These are phyloP conservation scores for Notolabrus celidotus DNA, from an alignment of 2,797 vertebrate genomes.

Conservation along the genomic window DNA sequence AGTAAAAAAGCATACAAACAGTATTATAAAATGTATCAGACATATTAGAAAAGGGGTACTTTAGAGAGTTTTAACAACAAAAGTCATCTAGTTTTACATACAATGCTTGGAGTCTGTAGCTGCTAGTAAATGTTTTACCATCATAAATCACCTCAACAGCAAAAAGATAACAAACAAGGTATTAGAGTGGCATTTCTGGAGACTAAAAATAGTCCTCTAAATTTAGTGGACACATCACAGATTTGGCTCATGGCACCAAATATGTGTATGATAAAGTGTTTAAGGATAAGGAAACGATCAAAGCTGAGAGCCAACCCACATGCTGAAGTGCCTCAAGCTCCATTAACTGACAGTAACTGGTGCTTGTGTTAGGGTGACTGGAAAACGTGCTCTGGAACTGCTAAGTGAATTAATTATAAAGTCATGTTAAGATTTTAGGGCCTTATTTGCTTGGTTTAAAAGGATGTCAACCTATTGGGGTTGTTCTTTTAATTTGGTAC, in stretches of 20 bases:
- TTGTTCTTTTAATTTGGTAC: too few species aligned
- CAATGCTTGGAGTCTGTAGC: not conserved
- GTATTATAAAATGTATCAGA: not conserved
- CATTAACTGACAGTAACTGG: not conserved
- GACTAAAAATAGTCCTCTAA: not conserved
- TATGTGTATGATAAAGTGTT: not conserved
- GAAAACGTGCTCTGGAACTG: too few species aligned
- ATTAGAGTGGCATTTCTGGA: not conserved
- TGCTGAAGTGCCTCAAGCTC: not conserved
- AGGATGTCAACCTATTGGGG: too few species aligned
- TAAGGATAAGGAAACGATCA: not conserved
- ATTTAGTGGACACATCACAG: not conserved
- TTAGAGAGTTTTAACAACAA: too few species aligned
- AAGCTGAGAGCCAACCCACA: not conserved
- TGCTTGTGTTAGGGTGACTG: too few species aligned
- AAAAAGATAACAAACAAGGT: not conserved
- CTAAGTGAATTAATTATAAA: too few species aligned
- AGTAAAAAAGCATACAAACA: not conserved
- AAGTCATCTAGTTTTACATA: not conserved
- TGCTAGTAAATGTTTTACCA: not conserved
- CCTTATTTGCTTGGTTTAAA: too few species aligned
- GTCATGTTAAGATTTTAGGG: too few species aligned
- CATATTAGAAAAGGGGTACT: not conserved
- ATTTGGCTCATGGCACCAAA: not conserved
- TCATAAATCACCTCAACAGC: not conserved